Evolutionary conservation across 2,113 vertebrate genomes (phyloP), one percentile per base, ranked within the genome.

Genomic region (Mohoua ochrocephala): DNA sequence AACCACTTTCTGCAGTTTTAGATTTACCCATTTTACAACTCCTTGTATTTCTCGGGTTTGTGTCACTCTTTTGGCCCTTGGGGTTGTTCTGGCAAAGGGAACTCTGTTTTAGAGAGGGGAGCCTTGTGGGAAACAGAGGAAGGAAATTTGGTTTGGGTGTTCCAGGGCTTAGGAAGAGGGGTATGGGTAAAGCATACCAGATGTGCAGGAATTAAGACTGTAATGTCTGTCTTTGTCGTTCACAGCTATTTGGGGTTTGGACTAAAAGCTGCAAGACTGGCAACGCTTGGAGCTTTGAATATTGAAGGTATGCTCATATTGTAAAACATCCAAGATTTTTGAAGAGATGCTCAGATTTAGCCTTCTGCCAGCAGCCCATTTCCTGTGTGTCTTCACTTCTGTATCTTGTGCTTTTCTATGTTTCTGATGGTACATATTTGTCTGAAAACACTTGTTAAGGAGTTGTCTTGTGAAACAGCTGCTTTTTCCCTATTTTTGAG

Each of bases 181-280:
- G 45, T 88, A 8, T 50, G 19, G 23, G 24, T 89, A 35, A 86
- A 85, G 39, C 30, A 52, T 56, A 53, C 11, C 33, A 39, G 74
- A 39, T 64, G 14, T 84, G 23, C 31, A 67, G 42, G 56, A 92
- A 81, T 74, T 70, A 35, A 89, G 86, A 63, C 59, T 53, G 5
- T 52, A 42, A 54, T 30, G 3, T 95, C 47, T 47, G 42, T 73
- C 23, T 94, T 63, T 97, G 39, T 94, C 74, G 31, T 91, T 92
- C 93, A 68, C 94, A 99, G 99, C 97, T 99, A 99, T 97, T 98
- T 99, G 97, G 99, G 99, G 63, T 99, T 99, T 97, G 99, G 99
- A 96, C 97, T 99, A 73, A 98, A 98, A 96, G 99, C 98, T 49
- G 99, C 99, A 94, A 98, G 99, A 94, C 97, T 99, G 63, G 98